Percentiles rank a stretch among this genome's conserved stretches.
These are phyloP conservation scores for Leptobrachium leishanense DNA, from an alignment of 2,113 vertebrate genomes.

Conservation along the genomic window DNA sequence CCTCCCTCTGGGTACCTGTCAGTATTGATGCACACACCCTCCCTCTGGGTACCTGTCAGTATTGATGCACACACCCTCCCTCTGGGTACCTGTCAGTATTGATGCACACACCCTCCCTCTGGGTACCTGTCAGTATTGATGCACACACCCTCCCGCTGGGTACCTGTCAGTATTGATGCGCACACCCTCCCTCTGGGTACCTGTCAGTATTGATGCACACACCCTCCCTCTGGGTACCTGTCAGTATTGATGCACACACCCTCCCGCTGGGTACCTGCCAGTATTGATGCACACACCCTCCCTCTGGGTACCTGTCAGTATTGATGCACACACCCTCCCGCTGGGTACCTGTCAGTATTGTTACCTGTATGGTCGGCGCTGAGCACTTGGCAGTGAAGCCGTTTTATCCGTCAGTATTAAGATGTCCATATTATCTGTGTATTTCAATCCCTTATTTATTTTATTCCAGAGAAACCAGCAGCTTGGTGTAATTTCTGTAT, in stretches of 20 bases:
- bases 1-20: no score
- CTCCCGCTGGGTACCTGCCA: not conserved
- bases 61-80: no score
- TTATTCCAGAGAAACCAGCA: slow-evolving; percentile 38
- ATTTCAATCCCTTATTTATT: slow-evolving; percentile 45
- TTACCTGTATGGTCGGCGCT: not conserved
- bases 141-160: no score
- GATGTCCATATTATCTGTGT: not conserved
- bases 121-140: no score
- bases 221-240: not conserved
- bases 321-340: not conserved
- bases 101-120: no score
- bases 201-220: not conserved
- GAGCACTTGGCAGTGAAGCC: no score
- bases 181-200: not conserved
- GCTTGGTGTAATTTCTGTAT: slow-evolving; percentile 27
- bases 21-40: no score
- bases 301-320: not conserved
- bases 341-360: not conserved
- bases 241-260: not conserved
- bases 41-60: no score
- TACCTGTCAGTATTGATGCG: not conserved
- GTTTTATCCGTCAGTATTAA: slow-evolving; percentile 1
- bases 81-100: no score
- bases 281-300: not conserved